Evolutionary conservation across 1,140 invertebrate genomes (phyloP).

Genomic region (Bombus impatiens): DNA sequence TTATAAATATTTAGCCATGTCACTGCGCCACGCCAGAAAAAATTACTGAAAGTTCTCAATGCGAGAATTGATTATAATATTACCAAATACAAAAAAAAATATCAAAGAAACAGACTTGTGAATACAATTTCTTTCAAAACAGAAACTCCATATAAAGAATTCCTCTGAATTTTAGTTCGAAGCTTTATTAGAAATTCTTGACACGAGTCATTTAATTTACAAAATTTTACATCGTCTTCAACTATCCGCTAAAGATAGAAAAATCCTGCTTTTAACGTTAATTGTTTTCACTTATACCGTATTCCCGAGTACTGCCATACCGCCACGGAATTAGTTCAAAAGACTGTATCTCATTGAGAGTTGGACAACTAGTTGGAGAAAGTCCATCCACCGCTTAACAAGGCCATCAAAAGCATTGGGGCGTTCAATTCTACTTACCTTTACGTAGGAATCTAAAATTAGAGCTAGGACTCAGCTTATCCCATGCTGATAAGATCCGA

Average conservation of each 20-base stretch:
- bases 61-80: no score
- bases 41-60: no score
- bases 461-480: slow-evolving; percentile 36
- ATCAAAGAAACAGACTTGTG: background rate
- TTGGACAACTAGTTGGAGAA: slow-evolving; percentile 56
- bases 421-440: slow-evolving; percentile 5
- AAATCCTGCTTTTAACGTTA: background rate
- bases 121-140: background rate
- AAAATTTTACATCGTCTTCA: no score
- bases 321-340: slow-evolving; percentile 54
- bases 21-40: no score
- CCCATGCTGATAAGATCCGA: slow-evolving; percentile 39
- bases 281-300: background rate
- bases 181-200: background rate
- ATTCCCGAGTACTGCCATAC: slow-evolving; percentile 37
- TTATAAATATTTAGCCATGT: no score
- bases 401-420: slow-evolving; percentile 57
- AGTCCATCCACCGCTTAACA: slow-evolving; percentile 64
- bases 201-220: background rate
- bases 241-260: background rate
- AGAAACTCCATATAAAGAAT: background rate
- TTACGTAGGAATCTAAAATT: slow-evolving; percentile 46
- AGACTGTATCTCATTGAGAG: slow-evolving; percentile 60
- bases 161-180: background rate
- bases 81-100: background rate